A percentile compares a stretch with the other conserved stretches of the same genome.
Conservation (phyloP, 2,888 invertebrate genomes). For the Rugalucina vietnamica region DNA sequence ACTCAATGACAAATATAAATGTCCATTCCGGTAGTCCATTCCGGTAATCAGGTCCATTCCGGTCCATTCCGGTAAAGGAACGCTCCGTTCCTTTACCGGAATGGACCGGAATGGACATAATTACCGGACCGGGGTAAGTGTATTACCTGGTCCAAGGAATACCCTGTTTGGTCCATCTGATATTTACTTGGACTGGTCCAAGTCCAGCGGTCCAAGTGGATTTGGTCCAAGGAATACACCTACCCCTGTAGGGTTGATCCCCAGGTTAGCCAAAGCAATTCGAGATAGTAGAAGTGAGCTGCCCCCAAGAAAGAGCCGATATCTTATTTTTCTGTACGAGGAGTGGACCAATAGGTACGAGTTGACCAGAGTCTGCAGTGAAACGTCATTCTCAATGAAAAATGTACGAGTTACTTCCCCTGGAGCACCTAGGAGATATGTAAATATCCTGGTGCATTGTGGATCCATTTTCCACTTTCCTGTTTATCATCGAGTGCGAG, state of each 20-base stretch:
- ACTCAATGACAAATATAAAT: too few relatives aligned
- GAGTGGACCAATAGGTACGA: not conserved
- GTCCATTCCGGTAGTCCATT: too few relatives aligned
- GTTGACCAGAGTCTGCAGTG: not conserved
- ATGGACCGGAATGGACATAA: too few relatives aligned
- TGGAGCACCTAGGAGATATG: constrained; percentile 53
- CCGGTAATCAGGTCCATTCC: too few relatives aligned
- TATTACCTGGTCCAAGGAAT: too few relatives aligned
- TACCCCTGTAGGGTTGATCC: not conserved
- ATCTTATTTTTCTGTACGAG: too few relatives aligned
- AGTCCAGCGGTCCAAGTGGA: too few relatives aligned
- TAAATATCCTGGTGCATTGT: constrained; percentile 59
- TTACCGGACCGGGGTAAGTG: too few relatives aligned
- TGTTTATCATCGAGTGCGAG: constrained; percentile 22
- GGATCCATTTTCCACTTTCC: constrained; percentile 47
- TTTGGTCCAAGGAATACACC: not conserved
- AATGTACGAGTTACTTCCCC: not conserved
- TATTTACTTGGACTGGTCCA: too few relatives aligned
- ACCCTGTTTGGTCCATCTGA: too few relatives aligned
- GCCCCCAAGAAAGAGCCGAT: not conserved
- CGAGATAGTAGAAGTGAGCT: not conserved
- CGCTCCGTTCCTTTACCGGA: too few relatives aligned
- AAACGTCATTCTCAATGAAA: not conserved
- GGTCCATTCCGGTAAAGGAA: too few relatives aligned
- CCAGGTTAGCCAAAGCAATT: not conserved